A percentile compares a stretch with the other conserved stretches of the same genome.
These are phyloP conservation scores for Hirtodrosophila confusa DNA, from an alignment of 2,888 invertebrate species.

Conservation along the genomic window DNA sequence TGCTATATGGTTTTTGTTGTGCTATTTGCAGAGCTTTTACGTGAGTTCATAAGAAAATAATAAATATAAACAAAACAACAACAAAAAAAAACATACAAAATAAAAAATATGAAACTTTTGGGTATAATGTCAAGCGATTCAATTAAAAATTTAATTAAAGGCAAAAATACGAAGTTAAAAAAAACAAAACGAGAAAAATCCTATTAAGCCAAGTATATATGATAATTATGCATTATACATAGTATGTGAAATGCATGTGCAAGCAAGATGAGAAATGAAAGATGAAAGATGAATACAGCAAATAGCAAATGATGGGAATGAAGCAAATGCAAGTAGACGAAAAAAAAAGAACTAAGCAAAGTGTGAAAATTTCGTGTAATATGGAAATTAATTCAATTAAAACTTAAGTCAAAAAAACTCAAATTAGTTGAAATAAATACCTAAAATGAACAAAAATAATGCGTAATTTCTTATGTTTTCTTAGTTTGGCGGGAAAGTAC, in stretches of 20 bases:
- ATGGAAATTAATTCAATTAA: constrained; percentile 65
- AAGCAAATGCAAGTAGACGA: constrained; percentile 25
- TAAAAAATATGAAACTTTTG: constrained; percentile 39
- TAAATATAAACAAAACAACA: constrained; percentile 7
- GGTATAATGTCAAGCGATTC: constrained; percentile 63
- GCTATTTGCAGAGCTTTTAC: constrained; percentile 65
- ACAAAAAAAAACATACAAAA: constrained; percentile 9
- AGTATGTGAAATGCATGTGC: constrained; percentile 43
- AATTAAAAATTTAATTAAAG: constrained; percentile 68
- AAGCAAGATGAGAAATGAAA: not conserved
- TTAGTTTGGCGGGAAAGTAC: too few species aligned
- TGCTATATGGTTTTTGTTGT: constrained; percentile 41
- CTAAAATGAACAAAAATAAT: constrained; percentile 46
- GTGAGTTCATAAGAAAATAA: constrained; percentile 33
- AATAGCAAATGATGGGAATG: constrained; percentile 35
- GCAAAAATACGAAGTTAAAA: constrained; percentile 22
- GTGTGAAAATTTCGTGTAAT: constrained; percentile 63
- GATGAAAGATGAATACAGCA: constrained; percentile 16
- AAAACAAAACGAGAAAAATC: constrained; percentile 54
- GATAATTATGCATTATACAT: constrained; percentile 58
- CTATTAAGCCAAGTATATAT: constrained; percentile 75
- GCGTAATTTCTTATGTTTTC: not conserved
- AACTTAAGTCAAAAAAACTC: constrained; percentile 69
- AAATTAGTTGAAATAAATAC: constrained; percentile 69
- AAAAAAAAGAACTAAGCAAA: constrained; percentile 56